phyloP scores from a whole-genome alignment of 2,113 vertebrate genomes.

The Eupsittula cactorum region DNA sequence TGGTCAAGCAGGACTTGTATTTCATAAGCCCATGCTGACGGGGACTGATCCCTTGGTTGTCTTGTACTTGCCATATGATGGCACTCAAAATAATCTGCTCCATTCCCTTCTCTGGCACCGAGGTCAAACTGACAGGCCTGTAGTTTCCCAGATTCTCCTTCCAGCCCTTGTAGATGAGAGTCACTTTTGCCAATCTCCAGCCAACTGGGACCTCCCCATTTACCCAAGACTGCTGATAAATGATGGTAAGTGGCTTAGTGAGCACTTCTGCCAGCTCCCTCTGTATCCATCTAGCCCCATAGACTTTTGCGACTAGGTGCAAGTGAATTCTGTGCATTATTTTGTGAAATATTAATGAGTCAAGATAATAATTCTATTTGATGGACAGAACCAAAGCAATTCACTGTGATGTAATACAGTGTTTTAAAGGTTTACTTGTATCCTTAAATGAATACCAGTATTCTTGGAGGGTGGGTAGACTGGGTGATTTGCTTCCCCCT shows the following conservation, averaged over 20 bases:
- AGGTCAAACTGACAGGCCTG: not conserved
- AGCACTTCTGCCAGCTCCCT: not conserved
- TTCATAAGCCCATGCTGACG: not conserved
- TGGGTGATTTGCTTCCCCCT: not conserved
- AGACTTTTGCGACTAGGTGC: not conserved
- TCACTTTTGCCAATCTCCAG: not conserved
- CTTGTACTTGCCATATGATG: not conserved
- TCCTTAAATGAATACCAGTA: not conserved
- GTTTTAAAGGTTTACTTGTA: not conserved
- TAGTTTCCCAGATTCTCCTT: not conserved
- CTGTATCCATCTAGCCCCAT: not conserved
- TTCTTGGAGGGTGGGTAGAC: not conserved
- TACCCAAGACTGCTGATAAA: not conserved
- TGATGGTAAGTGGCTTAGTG: not conserved
- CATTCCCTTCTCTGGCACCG: too few relatives aligned
- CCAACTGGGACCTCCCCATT: accelerated
- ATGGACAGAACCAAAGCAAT: not conserved
- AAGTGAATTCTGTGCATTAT: not conserved
- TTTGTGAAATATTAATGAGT: not conserved
- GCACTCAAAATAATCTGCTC: not conserved
- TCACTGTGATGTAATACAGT: not conserved
- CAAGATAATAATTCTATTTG: not conserved
- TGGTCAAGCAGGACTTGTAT: not conserved
- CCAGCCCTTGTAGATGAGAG: too few relatives aligned
- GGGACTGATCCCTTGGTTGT: not conserved